Evolutionary conservation across 1,140 invertebrate species (phyloP).

Genomic region (Neuroterus valhalla): DNA sequence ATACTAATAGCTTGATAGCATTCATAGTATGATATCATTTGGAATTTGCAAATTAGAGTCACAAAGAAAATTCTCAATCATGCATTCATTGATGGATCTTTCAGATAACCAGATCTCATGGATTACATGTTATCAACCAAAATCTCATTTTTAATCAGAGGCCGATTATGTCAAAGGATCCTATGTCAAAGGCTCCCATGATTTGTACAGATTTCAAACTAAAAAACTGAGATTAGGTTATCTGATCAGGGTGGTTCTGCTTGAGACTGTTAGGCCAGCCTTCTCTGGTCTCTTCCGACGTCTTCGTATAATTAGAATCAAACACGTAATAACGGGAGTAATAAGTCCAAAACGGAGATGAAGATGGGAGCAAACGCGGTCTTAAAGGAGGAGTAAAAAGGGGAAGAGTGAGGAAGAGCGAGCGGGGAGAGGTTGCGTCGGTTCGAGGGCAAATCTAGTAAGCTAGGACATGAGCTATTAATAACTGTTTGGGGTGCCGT

Average conservation of each 20-base stretch:
- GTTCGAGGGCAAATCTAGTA: slow-evolving; percentile 74
- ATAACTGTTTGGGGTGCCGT: slow-evolving; percentile 75
- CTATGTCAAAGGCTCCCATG: too few species aligned
- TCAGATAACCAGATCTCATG: too few species aligned
- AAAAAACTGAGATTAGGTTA: not conserved
- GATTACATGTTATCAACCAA: too few species aligned
- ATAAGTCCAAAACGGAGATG: slow-evolving; percentile 26
- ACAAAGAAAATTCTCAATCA: too few species aligned
- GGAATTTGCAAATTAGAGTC: too few species aligned
- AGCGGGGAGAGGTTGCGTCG: slow-evolving; percentile 50
- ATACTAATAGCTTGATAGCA: too few species aligned
- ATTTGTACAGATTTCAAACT: not conserved
- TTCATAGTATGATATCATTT: too few species aligned
- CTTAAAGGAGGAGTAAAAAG: slow-evolving; percentile 4
- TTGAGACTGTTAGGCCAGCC: not conserved
- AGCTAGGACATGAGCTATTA: slow-evolving; percentile 74
- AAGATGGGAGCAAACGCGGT: slow-evolving; percentile 19
- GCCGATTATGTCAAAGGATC: too few species aligned
- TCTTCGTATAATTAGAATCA: slow-evolving; percentile 13
- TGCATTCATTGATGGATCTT: too few species aligned
- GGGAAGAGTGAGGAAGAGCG: slow-evolving; percentile 45
- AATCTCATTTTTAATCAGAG: too few species aligned
- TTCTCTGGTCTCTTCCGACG: not conserved
- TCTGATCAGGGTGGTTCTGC: not conserved
- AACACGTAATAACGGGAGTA: slow-evolving; percentile 29